Conservation (phyloP, 2,113 vertebrate species). For the Halcyon senegalensis region DNA sequence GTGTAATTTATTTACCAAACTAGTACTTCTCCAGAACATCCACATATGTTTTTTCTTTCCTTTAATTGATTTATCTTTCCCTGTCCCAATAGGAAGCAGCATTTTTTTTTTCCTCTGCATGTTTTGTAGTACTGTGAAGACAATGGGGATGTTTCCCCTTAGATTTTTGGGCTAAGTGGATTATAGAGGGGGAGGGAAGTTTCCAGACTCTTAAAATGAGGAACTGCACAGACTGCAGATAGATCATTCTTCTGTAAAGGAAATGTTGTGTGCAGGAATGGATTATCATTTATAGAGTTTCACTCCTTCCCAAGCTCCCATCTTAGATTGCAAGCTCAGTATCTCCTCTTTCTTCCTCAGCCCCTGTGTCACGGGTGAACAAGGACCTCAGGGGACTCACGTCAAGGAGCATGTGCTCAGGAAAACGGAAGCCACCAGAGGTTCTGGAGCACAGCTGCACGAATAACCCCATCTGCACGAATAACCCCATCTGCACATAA, state of each 20-base stretch:
- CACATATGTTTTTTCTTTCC: neutral
- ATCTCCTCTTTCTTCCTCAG: neutral
- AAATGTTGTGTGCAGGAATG: neutral
- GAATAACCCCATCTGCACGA: neutral
- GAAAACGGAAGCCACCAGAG: neutral
- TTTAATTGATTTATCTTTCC: neutral
- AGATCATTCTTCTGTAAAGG: neutral
- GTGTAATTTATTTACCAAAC: neutral
- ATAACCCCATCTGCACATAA: neutral
- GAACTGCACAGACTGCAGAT: neutral
- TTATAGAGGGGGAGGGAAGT: neutral
- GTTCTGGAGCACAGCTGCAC: neutral
- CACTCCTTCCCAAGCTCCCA: neutral
- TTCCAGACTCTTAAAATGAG: neutral
- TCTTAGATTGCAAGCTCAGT: accelerated
- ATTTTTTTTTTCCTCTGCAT: neutral
- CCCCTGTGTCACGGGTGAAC: neutral
- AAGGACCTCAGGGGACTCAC: neutral
- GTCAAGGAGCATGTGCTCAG: accelerated
- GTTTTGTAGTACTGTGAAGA: neutral
- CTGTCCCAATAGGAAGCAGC: neutral
- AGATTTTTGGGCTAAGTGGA: neutral
- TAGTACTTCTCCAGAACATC: neutral
- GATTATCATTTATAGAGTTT: neutral
- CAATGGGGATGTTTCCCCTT: neutral